Conservation (phyloP, 1,140 invertebrate species). For the Doryteuthis pealeii region DNA sequence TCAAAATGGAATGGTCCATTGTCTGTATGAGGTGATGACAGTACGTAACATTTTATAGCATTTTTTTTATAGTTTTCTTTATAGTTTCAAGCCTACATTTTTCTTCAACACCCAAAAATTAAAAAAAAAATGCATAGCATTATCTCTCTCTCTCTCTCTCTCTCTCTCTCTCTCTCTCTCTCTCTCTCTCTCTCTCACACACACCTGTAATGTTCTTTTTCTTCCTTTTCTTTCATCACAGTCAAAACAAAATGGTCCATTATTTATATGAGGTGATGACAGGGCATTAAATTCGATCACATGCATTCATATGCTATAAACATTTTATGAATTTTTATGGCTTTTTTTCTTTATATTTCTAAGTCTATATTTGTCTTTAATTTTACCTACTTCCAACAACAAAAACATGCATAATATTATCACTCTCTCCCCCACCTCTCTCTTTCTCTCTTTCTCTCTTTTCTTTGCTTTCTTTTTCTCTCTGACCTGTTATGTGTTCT, state of each 20-base stretch:
- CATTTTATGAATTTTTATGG: no score
- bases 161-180: not conserved
- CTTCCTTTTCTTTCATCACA: not conserved
- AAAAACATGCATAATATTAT: no score
- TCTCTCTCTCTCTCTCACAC: not conserved
- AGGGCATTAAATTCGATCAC: no score
- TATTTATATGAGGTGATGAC: no score
- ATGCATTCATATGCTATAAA: no score
- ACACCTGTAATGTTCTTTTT: no score
- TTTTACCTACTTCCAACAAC: no score
- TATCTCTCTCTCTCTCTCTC: not conserved
- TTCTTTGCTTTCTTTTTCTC: not conserved
- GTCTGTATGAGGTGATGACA: no score
- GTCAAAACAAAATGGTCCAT: no score
- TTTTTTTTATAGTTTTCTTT: no score
- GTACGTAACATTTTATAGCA: no score
- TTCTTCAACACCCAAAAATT: not conserved
- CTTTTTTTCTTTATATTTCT: not conserved
- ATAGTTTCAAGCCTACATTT: not conserved
- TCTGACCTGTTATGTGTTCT: not conserved
- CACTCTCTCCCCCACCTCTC: not conserved
- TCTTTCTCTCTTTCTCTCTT: not conserved
- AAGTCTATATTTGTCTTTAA: not conserved
- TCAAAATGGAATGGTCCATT: no score
- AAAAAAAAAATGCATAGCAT: not conserved